Base-by-base conservation (phyloP, 2,113 vertebrate genomes). In the Marmota flaviventris region DNA sequence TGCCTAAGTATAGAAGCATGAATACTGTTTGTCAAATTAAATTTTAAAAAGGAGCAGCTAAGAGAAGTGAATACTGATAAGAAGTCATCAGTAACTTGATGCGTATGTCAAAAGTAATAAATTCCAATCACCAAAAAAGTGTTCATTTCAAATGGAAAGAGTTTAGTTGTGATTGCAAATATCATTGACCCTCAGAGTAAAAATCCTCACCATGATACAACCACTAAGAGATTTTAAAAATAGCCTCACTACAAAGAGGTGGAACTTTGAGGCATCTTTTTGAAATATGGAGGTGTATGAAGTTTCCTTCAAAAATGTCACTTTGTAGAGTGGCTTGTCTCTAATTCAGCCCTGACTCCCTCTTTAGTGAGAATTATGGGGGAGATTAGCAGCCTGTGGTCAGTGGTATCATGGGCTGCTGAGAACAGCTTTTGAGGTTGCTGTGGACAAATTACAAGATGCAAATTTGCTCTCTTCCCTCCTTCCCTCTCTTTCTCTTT, bases 251-350 rank as follows among this genome's bases (percentile, higher is more conserved):
- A 22, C 45, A 67, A 84, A 89, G 75, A 67, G 63, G 65, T 86
- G 75, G 95, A 93, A 89, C 37, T 37, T 94, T 56, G 78, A 70
- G 91, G 89, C 56, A 27, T 48, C 85, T 61, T 83, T 39, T 69
- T 79, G 85, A 88, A 87, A 85, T 79, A 18, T 27, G 61, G 89
- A 82, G 87, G 83, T 79, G n/a, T 79, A 39, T 70, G 58, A 86
- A 90, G 45, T 89, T 94, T 94, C 89, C 93, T 92, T 88, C 70
- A 94, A 14, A 89, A 90, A 42, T 63, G 70, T 63, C 73, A 67
- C 67, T 95, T 58, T 78, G 77, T 45, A 48, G 39, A 69, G 51
- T 88, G 95, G 77, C 51, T 77, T 72, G 32, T 85, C 51, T 89
- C 22, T 78, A 9, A 25, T 39, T 81, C 58, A 95, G 20, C 56